Conservation (phyloP, 53 echinoderm and acorn worm genomes). For the Apostichopus leukothele region DNA sequence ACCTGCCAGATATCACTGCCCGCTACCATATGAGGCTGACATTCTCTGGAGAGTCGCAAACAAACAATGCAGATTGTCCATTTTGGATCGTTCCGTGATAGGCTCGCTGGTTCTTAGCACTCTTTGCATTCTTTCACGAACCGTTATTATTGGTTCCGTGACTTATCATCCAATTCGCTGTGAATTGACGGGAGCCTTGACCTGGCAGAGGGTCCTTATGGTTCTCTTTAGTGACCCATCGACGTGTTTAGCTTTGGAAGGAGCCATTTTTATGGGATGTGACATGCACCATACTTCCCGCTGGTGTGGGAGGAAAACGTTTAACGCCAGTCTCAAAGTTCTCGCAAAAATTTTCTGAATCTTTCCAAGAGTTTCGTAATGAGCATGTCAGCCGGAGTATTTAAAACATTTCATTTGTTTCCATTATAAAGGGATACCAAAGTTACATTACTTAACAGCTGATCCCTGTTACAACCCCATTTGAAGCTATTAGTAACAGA, state of each 20-base stretch:
- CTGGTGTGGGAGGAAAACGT: constrained; percentile 1
- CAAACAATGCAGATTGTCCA: constrained; percentile 14
- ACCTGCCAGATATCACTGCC: constrained; percentile 32
- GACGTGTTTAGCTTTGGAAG: neutral
- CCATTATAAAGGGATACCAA: neutral
- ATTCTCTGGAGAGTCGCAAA: constrained; percentile 23
- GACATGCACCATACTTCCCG: constrained; percentile 21
- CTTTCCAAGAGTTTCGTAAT: neutral
- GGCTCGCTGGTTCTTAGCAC: neutral
- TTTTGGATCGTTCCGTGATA: neutral
- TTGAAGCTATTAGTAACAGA: constrained; percentile 3
- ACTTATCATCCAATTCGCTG: constrained; percentile 14
- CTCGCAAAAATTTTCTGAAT: neutral
- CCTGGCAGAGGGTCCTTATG: constrained; percentile 8
- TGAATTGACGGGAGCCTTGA: constrained; percentile 21
- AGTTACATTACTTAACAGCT: neutral
- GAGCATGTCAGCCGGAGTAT: neutral
- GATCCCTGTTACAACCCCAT: neutral
- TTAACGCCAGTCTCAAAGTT: neutral
- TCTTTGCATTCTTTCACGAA: constrained; percentile 44
- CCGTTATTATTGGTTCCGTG: constrained; percentile 45
- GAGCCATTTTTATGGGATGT: constrained; percentile 8
- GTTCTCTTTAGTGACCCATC: constrained; percentile 4
- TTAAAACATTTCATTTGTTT: neutral
- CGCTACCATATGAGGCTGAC: neutral